A percentile compares a stretch with the other conserved stretches of the same genome.
Evolutionary conservation across 2,113 vertebrate genomes (phyloP).

Genomic region (Mirounga angustirostris): DNA sequence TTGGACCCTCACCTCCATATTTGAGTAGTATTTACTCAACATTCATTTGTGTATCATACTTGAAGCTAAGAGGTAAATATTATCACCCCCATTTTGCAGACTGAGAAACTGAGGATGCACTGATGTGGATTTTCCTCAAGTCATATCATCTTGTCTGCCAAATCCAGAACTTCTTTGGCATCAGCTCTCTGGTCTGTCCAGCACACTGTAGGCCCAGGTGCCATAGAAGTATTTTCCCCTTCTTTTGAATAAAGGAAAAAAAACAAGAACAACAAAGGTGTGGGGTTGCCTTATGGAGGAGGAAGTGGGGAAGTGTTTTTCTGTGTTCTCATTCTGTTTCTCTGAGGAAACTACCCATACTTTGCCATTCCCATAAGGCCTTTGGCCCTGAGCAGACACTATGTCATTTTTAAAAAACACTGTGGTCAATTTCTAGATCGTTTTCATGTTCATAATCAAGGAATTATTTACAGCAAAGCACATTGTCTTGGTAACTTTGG

Average conservation of each 20-base stretch:
- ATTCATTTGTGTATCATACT: neutral
- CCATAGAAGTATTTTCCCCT: neutral
- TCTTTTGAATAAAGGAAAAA: neutral
- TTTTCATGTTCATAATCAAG: slow-evolving; percentile 67
- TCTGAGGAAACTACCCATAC: neutral
- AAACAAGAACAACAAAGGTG: neutral
- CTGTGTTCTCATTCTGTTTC: neutral
- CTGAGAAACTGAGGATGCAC: neutral
- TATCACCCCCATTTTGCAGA: neutral
- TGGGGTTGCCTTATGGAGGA: neutral
- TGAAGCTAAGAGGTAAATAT: neutral
- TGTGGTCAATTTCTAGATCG: slow-evolving; percentile 64
- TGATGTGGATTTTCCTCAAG: neutral
- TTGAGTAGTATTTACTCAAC: neutral
- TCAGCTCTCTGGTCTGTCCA: neutral
- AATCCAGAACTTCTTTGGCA: neutral
- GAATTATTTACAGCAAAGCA: slow-evolving; percentile 76
- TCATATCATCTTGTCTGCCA: neutral
- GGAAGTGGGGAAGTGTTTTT: neutral
- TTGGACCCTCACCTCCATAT: neutral
- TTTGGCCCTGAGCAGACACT: neutral
- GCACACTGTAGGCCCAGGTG: neutral
- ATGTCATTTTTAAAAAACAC: neutral
- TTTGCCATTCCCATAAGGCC: neutral
- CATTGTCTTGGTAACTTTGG: slow-evolving; percentile 41